Base-by-base conservation (phyloP, 2,888 invertebrate genomes). In the Steinernema scapterisci region DNA sequence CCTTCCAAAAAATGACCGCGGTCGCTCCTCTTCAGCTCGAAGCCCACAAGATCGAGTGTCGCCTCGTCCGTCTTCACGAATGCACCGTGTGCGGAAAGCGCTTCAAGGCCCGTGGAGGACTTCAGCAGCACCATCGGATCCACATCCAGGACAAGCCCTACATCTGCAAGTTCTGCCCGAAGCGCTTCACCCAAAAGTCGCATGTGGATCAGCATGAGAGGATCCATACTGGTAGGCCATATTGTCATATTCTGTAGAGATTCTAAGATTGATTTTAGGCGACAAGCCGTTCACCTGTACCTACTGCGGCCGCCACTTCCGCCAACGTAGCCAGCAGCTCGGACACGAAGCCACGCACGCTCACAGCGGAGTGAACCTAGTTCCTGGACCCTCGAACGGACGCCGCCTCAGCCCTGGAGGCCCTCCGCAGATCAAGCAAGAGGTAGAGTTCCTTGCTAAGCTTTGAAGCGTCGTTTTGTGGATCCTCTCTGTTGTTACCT, bases 181-280 rank as follows among this genome's bases (percentile, higher is more conserved):
- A 87, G 73, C 72, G 82, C n/a, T 87, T 87, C 80, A 87, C 82
- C 0, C 87, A 87, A 77, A 87, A 86, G 77, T 84, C 82, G 38
- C 87, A 87, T 75, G 76, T 87, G 56, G 86, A 87, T 76, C 87
- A 87, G 74, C 87, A 87, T 56, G 85, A 86, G 54, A 71, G 86
- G 27, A 86, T 86, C 73, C 86, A 86, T 76, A 85, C 86, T 11
- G 86, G 85, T 80, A 38, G 38, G 38, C 38, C 3, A 38, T 38
- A 38, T 5, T 51, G 77, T 71, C 16, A 16, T n/a, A 21, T 27
- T 13, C 21, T 25, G n/a, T 27, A 21, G 16, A 38, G 9, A 74
- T 44, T 44, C 70, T 31, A 21, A n/a, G 16, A 43, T 19, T n/a
- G 11, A 9, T 74, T 80, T 19, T 74, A 84, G 84, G 85, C 7